Percentiles rank a stretch among this genome's conserved stretches.
phyloP scores from a whole-genome alignment of 2,888 invertebrate genomes.

The Conops quadrifasciatus region DNA sequence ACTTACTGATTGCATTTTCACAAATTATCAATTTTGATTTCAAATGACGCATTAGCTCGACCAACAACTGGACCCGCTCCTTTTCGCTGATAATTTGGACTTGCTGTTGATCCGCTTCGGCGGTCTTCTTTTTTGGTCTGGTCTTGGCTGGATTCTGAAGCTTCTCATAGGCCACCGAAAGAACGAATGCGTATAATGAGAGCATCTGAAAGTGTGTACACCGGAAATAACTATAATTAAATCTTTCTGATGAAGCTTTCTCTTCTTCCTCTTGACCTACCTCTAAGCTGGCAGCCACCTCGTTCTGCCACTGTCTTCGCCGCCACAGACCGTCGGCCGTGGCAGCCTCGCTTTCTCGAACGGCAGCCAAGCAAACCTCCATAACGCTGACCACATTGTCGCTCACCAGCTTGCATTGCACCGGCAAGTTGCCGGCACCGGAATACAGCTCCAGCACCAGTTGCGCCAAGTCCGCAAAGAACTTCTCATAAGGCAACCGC shows the following conservation, averaged over 20 bases:
- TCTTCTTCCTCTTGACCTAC: slow-evolving; percentile 60
- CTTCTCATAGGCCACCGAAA: slow-evolving; percentile 62
- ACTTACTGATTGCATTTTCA: slow-evolving; percentile 60
- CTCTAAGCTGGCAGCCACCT: slow-evolving; percentile 71
- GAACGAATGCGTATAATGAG: slow-evolving; percentile 62
- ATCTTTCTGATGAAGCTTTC: not conserved
- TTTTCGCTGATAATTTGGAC: slow-evolving; percentile 57
- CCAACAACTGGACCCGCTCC: slow-evolving; percentile 59
- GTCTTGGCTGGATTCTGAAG: slow-evolving; percentile 57
- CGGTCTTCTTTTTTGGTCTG: slow-evolving; percentile 50
- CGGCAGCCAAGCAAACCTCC: slow-evolving; percentile 57
- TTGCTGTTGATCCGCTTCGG: slow-evolving; percentile 45
- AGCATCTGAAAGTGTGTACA: slow-evolving; percentile 54
- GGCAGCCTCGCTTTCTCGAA: slow-evolving; percentile 64
- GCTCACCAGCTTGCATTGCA: slow-evolving; percentile 56
- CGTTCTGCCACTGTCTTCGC: slow-evolving; percentile 68
- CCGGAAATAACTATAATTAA: not conserved
- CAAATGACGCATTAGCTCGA: slow-evolving; percentile 61
- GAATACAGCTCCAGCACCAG: slow-evolving; percentile 61
- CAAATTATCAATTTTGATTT: slow-evolving; percentile 60
- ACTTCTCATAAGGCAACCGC: slow-evolving; percentile 62
- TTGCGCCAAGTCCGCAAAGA: slow-evolving; percentile 61
- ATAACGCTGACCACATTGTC: slow-evolving; percentile 55
- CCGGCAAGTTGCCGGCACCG: slow-evolving; percentile 53
- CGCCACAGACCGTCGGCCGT: slow-evolving; percentile 65